Percentiles rank a stretch among this genome's conserved stretches.
phyloP scores from a whole-genome alignment of 2,797 vertebrate species.

The Eupleurogrammus muticus region DNA sequence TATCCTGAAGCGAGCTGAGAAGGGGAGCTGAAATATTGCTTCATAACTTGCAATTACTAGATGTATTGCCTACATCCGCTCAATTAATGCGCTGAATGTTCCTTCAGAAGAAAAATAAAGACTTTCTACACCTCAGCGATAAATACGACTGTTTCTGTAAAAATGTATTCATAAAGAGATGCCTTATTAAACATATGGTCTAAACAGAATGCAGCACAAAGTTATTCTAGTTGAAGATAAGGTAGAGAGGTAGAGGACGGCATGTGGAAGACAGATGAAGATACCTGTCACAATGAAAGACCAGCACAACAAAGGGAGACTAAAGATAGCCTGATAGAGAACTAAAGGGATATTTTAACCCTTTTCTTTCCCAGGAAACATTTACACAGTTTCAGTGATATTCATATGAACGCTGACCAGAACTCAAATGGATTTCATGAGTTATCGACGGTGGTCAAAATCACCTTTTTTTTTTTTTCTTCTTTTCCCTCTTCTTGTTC shows the following conservation, averaged over 20 bases:
- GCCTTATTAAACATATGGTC: slow-evolving; percentile 27
- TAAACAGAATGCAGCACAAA: slow-evolving; percentile 13
- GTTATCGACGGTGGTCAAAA: slow-evolving; percentile 20
- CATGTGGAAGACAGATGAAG: slow-evolving; percentile 66
- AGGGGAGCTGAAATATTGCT: slow-evolving; percentile 32
- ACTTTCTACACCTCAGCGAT: slow-evolving; percentile 4
- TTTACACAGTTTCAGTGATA: slow-evolving; percentile 5
- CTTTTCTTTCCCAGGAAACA: slow-evolving; percentile 23
- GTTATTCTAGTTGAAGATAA: slow-evolving; percentile 48
- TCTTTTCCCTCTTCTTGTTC: too few species aligned
- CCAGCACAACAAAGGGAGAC: slow-evolving; percentile 59
- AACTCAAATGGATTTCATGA: slow-evolving; percentile 1
- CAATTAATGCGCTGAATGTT: slow-evolving; percentile 21
- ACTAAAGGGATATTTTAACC: slow-evolving; percentile 46
- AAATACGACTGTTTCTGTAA: not conserved
- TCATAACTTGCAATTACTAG: slow-evolving; percentile 27
- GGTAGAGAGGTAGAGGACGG: slow-evolving; percentile 47
- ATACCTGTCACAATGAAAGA: slow-evolving; percentile 70
- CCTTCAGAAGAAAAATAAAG: slow-evolving; percentile 22
- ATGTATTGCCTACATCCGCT: slow-evolving; percentile 9
- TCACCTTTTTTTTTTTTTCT: not conserved
- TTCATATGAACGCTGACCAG: not conserved
- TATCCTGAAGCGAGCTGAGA: slow-evolving; percentile 14
- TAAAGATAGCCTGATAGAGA: slow-evolving; percentile 53
- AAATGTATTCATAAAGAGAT: slow-evolving; percentile 22